These are phyloP conservation scores for Notarius quadriscutis DNA, from an alignment of 2,113 vertebrate species.

Conservation along the genomic window DNA sequence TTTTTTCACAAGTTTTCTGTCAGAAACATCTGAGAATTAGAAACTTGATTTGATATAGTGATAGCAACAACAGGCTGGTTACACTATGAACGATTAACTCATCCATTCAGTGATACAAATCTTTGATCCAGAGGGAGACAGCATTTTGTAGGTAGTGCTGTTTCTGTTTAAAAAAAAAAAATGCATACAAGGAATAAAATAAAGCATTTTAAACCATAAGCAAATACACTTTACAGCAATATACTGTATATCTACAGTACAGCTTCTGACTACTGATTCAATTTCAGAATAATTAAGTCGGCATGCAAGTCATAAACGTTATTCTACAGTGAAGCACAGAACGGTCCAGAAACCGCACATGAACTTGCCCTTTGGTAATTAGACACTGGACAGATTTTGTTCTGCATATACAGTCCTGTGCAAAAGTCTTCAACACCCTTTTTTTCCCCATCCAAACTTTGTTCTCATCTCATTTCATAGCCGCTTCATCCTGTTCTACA, in stretches of 20 bases:
- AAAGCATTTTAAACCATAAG: background rate
- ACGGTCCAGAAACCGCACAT: background rate
- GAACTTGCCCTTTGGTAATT: background rate
- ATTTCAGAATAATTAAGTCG: background rate
- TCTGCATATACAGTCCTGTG: no score
- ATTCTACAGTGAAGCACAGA: background rate
- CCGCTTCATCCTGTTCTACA: no score
- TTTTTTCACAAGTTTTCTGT: background rate
- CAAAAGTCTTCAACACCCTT: no score
- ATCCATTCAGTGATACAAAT: background rate
- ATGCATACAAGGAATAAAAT: no score
- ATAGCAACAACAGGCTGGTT: background rate
- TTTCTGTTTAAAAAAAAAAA: background rate
- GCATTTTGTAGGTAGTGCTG: background rate
- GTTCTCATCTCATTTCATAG: no score
- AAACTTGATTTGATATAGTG: background rate
- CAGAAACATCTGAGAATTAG: background rate
- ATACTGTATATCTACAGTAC: background rate
- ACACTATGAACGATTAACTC: background rate
- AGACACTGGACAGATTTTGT: no score
- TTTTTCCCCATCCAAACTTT: no score
- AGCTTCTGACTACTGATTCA: background rate
- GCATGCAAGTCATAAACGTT: background rate
- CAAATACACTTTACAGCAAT: background rate
- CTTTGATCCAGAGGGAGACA: background rate